These are phyloP conservation scores for Australoheros facetus DNA, from an alignment of 2,797 vertebrate species.

Conservation along the genomic window DNA sequence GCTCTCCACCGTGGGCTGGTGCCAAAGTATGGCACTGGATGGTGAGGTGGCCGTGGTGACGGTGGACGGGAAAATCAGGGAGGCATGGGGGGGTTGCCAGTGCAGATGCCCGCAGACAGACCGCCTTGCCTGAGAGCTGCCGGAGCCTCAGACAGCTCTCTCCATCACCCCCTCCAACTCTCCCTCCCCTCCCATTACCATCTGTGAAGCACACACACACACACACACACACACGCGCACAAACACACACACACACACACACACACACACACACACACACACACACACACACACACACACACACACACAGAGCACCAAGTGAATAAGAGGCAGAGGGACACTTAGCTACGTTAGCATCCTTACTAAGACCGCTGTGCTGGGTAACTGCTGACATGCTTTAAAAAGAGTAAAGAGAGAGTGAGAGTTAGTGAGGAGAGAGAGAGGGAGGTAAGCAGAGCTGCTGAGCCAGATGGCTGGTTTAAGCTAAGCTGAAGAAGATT, in stretches of 20 bases:
- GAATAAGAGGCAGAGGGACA: conserved; percentile 68
- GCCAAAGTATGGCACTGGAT: conserved; percentile 58
- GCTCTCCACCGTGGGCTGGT: conserved; percentile 12
- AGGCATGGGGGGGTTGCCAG: conserved; percentile 41
- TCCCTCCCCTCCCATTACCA: conserved; percentile 73
- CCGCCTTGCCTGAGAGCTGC: conserved; percentile 79
- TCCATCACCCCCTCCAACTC: conserved; percentile 77
- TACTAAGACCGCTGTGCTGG: conserved; percentile 59
- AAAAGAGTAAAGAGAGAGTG: conserved; percentile 66
- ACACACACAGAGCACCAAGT: conserved; percentile 52
- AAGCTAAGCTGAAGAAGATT: conserved; percentile 72
- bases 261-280: conserved; percentile 24
- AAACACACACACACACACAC: conserved; percentile 26
- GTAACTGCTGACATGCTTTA: conserved; percentile 75
- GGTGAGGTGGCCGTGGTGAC: conserved; percentile 49
- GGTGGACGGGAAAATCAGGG: conserved; percentile 31
- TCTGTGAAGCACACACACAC: conserved; percentile 71
- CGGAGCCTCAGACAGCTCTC: conserved; percentile 81
- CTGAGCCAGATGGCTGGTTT: conserved; percentile 75
- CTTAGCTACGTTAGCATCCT: conserved; percentile 74
- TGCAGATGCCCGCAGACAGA: conserved; percentile 82
- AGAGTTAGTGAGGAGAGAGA: conserved; percentile 50
- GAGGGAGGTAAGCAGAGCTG: conserved; percentile 51
- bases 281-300: conserved; percentile 23
- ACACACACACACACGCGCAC: not conserved